Evolutionary conservation across 2,888 invertebrate species (phyloP), one percentile per base, ranked within the genome.

Genomic region (Phragmatobia fuliginosa): DNA sequence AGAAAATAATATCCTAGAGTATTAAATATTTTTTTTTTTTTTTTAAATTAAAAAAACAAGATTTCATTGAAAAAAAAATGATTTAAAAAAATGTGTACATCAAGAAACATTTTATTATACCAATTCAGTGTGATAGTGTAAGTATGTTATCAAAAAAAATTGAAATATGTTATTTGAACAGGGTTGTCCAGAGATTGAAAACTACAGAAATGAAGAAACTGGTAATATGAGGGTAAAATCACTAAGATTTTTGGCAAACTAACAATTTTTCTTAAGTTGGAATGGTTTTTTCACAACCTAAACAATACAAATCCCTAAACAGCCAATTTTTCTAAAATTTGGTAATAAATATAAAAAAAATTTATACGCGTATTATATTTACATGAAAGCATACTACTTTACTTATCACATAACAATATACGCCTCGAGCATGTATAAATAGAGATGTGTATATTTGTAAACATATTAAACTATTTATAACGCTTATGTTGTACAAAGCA

Each of bases 341-440:
- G 5, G 1, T 28, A 25, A 16, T 21, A 33, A 8, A 18, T 21
- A 21, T 45, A n/a, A 52, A 28, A 16, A 28, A 28, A 28, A 56
- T 28, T 5, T 14, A 28, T 52, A n/a, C 1, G 0, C 1, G 11
- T 25, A 33, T 7, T 28, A 28, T 33, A n/a, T 62, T 21, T 4
- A n/a, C n/a, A n/a, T n/a, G 31, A 32, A 45, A 33, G 14, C 7
- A 52, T 52, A 52, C 14, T 1, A 64, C n/a, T 61, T 45, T n/a
- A 25, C 61, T 66, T 56, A 56, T 66, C 66, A 61, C 41, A 70
- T 63, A 70, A 56, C 66, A 66, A 56, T 70, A 62, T 62, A 70
- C 61, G 66, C 18, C 14, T 41, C 21, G 16, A 52, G 52, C 58
- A 58, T 36, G n/a, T 52, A 56, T 69, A 62, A 69, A 69, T 56